Evolutionary conservation across 2,797 vertebrate species (phyloP).

Genomic region (Scleropages formosus): DNA sequence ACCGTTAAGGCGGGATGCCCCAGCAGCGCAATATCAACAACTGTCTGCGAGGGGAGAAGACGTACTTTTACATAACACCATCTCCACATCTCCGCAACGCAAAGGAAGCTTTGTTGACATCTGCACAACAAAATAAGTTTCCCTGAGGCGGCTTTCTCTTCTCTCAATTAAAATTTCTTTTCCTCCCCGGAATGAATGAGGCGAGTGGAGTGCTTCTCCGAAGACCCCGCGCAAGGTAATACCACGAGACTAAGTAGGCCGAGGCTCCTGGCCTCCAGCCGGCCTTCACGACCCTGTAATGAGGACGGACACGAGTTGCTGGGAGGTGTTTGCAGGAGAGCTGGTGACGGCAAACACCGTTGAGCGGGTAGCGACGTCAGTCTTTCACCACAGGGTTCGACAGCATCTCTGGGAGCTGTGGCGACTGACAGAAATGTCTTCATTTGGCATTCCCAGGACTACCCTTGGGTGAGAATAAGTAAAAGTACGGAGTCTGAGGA

Average conservation of each 20-base stretch:
- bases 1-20: conserved; percentile 33
- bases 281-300: background rate
- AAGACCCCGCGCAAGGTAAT: background rate
- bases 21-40: conserved; percentile 37
- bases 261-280: background rate
- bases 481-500: too few relatives aligned
- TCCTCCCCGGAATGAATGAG: background rate
- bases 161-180: conserved; percentile 14
- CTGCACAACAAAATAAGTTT: conserved; percentile 17
- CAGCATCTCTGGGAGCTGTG: conserved; percentile 34
- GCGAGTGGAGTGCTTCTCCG: background rate
- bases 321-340: background rate
- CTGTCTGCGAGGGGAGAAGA: conserved; percentile 29
- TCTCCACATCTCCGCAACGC: background rate
- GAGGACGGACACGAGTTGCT: background rate
- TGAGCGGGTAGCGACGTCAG: background rate
- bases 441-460: background rate
- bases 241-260: background rate
- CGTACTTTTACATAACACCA: conserved; percentile 27
- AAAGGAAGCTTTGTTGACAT: conserved; percentile 4
- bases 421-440: conserved; percentile 39
- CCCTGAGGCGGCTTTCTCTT: conserved; percentile 18
- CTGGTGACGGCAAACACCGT: background rate
- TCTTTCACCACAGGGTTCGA: conserved; percentile 34
- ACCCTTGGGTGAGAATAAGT: too few relatives aligned